A percentile compares a stretch with the other conserved stretches of the same genome.
phyloP scores from a whole-genome alignment of 2,797 vertebrate species.

The Neoniphon sammara region DNA sequence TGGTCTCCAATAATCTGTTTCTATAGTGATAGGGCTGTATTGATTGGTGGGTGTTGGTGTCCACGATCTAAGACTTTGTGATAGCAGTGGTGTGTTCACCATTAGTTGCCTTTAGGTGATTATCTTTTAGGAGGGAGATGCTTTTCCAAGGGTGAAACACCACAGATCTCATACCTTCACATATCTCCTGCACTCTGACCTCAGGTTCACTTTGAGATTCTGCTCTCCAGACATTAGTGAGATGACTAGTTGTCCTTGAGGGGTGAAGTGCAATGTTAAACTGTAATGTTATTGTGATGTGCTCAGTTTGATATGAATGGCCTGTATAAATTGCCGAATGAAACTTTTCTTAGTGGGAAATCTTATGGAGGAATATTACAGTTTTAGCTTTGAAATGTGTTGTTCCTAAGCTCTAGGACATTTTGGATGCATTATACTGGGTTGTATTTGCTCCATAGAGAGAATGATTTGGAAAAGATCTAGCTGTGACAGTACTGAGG shows the following conservation, averaged over 20 bases:
- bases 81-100: constrained; percentile 30
- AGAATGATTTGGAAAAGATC: constrained; percentile 11
- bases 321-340: background rate
- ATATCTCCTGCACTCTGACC: constrained; percentile 61
- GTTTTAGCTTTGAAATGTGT: constrained; percentile 26
- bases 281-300: constrained; percentile 48
- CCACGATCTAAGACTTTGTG: constrained; percentile 53
- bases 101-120: constrained; percentile 45
- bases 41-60: constrained; percentile 42
- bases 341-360: constrained; percentile 7
- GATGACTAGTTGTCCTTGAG: constrained; percentile 77
- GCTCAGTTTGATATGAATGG: constrained; percentile 18
- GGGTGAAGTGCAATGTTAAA: constrained; percentile 51
- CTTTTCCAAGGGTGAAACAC: constrained; percentile 70
- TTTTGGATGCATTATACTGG: background rate
- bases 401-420: constrained; percentile 32
- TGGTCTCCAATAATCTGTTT: constrained; percentile 32
- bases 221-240: constrained; percentile 67
- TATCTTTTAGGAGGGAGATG: constrained; percentile 42
- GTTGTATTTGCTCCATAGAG: constrained; percentile 5
- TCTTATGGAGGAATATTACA: constrained; percentile 9
- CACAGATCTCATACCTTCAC: constrained; percentile 48
- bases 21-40: constrained; percentile 45
- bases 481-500: background rate
- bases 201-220: constrained; percentile 46